Evolutionary conservation across 2,888 invertebrate species (phyloP), one percentile per base, ranked within the genome.

Genomic region (Parapristionchus giblindavisi): DNA sequence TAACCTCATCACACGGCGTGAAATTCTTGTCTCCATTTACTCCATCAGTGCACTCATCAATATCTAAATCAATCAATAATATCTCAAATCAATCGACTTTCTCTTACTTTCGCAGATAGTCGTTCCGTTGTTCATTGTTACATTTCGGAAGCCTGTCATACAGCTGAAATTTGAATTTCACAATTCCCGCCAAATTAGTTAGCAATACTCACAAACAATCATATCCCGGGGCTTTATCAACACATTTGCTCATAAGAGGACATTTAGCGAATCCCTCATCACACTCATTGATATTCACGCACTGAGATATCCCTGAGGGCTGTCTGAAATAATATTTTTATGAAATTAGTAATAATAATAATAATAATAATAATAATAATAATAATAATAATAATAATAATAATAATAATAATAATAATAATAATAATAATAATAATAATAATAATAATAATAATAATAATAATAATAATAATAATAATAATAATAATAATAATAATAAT

Each of bases 221-320:
- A 21, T 56, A 34, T 48, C 72, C 48, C 17, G 75, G 75, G 17
- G 61, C 56, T 40, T 24, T 29, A 24, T 75, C 76, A 24, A 76
- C 27, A 38, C 76, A 76, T n/a, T 56, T 63, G 11, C 38, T 40
- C 61, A 75, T 75, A 17, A 75, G 63, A 17, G 75, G 76, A 38
- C 76, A 76, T 6, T 75, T n/a, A 0, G 75, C 43, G 29, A 21
- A 24, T 27, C 61, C 74, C 40, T 76, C 68, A 5, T 76, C 58
- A 56, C 76, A 76, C 40, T 76, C 76, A 43, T 76, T 71, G 36
- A 75, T 75, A 38, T 75, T 76, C 29, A 52, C 60, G 24, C 76
- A 76, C 21, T 73, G 29, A 21, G 8, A 24, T 27, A 70, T n/a
- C 21, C 66, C 75, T 27, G 74, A 75, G 3, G 66, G 75, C 17